Evolutionary conservation across 2,113 vertebrate genomes (phyloP).

Genomic region (Abramis brama): DNA sequence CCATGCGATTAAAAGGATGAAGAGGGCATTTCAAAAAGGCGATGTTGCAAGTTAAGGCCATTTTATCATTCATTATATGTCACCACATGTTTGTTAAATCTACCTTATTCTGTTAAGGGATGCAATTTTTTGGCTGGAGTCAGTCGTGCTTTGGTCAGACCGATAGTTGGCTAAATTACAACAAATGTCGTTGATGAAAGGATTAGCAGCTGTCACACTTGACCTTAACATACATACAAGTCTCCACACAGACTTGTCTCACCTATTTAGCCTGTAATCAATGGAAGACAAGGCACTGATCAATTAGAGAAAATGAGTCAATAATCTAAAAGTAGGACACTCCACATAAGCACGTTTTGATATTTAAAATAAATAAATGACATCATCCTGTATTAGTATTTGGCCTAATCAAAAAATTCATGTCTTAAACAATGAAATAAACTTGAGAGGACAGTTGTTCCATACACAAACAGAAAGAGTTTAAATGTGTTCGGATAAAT

Average conservation of each 20-base stretch:
- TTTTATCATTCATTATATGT: conserved; percentile 42
- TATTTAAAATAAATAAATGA: conserved; percentile 52
- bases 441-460: conserved; percentile 27
- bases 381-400: conserved; percentile 6
- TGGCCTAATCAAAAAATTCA: conserved; percentile 12
- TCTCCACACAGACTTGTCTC: not conserved
- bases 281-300: not conserved
- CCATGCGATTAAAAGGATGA: not conserved
- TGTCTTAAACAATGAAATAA: conserved; percentile 38
- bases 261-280: not conserved
- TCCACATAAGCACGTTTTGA: conserved; percentile 7
- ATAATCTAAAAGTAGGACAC: not conserved
- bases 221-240: not conserved
- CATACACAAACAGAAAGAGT: conserved; percentile 26
- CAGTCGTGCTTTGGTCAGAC: conserved; percentile 61
- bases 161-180: conserved; percentile 59
- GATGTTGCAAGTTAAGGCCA: conserved; percentile 3
- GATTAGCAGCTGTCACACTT: conserved; percentile 18
- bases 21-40: not conserved
- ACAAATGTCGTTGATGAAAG: conserved; percentile 51
- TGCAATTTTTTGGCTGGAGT: conserved; percentile 60
- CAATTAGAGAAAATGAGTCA: not conserved
- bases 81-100: conserved; percentile 58
- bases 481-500: conserved; percentile 40
- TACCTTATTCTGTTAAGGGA: conserved; percentile 45